phyloP scores from a whole-genome alignment of 2,797 vertebrate genomes.

The Mormyrops boulengeri region DNA sequence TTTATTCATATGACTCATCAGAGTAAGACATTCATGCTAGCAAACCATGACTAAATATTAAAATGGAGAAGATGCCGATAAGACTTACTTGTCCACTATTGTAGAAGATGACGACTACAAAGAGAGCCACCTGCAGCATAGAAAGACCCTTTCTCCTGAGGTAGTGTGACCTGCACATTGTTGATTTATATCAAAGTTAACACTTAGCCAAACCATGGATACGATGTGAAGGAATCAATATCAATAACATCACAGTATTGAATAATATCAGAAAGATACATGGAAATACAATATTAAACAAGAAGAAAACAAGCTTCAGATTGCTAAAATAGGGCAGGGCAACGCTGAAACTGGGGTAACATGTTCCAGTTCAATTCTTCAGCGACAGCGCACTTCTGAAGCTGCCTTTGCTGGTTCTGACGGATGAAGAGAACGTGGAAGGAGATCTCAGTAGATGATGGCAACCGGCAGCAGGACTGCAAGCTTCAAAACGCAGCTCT shows the following conservation, averaged over 20 bases:
- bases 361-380: background rate
- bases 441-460: slow-evolving; percentile 54
- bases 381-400: slow-evolving; percentile 21
- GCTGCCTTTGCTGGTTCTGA: slow-evolving; percentile 36
- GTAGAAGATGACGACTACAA: slow-evolving; percentile 65
- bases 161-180: slow-evolving; percentile 51
- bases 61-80: background rate
- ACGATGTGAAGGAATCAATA: background rate
- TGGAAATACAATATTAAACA: background rate
- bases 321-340: background rate
- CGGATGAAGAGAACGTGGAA: slow-evolving; percentile 39
- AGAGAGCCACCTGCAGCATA: slow-evolving; percentile 62
- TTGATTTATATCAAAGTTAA: background rate
- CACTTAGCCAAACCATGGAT: background rate
- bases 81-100: slow-evolving; percentile 56
- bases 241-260: background rate
- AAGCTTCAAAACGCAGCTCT: slow-evolving; percentile 65
- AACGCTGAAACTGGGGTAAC: background rate
- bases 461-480: slow-evolving; percentile 54
- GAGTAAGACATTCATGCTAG: background rate
- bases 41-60: background rate
- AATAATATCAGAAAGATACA: background rate
- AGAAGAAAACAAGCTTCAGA: too few relatives aligned
- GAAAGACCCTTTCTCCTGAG: slow-evolving; percentile 61
- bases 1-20: background rate